These are phyloP conservation scores for Diplodus puntazzo DNA, from an alignment of 2,797 vertebrate species.

Conservation along the genomic window DNA sequence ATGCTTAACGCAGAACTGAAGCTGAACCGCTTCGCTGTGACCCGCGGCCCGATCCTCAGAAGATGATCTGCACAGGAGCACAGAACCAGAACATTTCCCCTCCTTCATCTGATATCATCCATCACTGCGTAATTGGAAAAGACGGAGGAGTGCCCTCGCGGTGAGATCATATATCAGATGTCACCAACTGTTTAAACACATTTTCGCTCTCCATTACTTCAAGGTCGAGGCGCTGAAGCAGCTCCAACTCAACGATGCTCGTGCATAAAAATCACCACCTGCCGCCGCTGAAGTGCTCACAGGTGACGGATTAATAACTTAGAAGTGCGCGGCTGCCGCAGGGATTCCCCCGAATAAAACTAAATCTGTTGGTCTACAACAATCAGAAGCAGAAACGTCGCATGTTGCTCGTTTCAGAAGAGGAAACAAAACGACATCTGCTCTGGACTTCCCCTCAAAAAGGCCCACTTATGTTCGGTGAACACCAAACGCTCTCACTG, in stretches of 20 bases:
- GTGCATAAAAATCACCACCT: background rate
- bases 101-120: constrained; percentile 12
- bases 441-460: constrained; percentile 69
- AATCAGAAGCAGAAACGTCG: constrained; percentile 17
- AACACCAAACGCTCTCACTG: constrained; percentile 6
- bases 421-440: constrained; percentile 81
- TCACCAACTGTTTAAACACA: constrained; percentile 31
- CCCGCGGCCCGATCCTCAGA: background rate
- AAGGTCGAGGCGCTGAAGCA: background rate
- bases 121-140: constrained; percentile 42
- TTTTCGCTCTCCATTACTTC: constrained; percentile 20
- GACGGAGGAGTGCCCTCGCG: constrained; percentile 7
- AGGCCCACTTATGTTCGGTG: constrained; percentile 42
- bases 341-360: background rate
- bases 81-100: background rate
- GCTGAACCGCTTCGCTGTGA: background rate
- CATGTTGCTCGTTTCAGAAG: constrained; percentile 18
- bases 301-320: background rate
- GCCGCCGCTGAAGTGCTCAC: background rate
- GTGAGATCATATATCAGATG: constrained; percentile 28
- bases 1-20: too few relatives aligned
- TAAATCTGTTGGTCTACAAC: constrained; percentile 6
- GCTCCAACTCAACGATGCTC: background rate
- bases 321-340: too few relatives aligned
- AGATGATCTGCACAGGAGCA: constrained; percentile 5